A percentile compares a stretch with the other conserved stretches of the same genome.
Evolutionary conservation across 2,113 vertebrate genomes (phyloP).

Genomic region (Gymnorhina tibicen): DNA sequence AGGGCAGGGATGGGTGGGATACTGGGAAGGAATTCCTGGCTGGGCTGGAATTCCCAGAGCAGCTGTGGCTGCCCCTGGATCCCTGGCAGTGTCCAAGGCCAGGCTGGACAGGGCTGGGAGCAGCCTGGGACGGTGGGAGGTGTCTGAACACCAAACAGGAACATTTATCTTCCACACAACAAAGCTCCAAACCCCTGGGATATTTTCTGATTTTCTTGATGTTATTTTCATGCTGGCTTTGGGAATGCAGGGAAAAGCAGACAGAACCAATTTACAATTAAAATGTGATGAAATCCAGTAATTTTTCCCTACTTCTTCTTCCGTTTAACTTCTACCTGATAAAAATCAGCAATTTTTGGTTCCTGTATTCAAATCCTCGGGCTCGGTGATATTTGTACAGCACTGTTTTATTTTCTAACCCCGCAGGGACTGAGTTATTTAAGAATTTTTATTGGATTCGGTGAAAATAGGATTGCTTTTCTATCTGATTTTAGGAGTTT

Average conservation of each 20-base stretch:
- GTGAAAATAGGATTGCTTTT: neutral
- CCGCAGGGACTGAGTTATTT: neutral
- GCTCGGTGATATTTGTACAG: neutral
- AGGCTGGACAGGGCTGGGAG: neutral
- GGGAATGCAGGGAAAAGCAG: neutral
- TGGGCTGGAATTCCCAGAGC: neutral
- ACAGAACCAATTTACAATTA: neutral
- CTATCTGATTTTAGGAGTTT: neutral
- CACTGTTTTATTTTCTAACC: neutral
- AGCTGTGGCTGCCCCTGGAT: neutral
- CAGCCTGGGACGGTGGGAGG: fast-evolving
- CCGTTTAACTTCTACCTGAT: neutral
- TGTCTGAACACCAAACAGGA: neutral
- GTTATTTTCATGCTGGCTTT: neutral
- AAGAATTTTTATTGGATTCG: neutral
- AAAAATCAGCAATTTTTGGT: neutral
- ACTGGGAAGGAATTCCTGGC: neutral
- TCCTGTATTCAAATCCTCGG: fast-evolving
- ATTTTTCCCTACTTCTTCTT: neutral
- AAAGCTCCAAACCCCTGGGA: neutral
- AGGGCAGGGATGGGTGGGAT: neutral
- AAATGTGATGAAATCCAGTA: neutral
- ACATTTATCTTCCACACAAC: neutral
- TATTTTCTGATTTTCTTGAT: neutral
- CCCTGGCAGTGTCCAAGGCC: neutral